Base-by-base conservation (phyloP, 2,797 vertebrate genomes). In the Dryobates pubescens region DNA sequence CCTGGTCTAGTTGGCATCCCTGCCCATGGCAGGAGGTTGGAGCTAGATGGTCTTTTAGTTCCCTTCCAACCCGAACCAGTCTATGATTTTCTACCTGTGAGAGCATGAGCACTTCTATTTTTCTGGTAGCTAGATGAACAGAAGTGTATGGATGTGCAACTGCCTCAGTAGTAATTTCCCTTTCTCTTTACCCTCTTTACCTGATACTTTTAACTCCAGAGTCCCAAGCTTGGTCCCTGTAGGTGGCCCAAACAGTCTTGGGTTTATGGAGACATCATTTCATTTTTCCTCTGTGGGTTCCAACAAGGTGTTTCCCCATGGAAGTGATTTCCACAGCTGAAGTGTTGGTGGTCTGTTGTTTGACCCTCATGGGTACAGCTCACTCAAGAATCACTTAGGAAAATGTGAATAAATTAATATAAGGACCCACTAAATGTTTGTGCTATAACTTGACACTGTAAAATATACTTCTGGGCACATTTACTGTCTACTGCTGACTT, bases 381-480 rank as follows among this genome's bases (percentile, higher is more conserved):
- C 26, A 81, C 59, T 62, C 1, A 1, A 87, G 26, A 69, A 86
- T 77, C 18, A 49, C 43, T 5, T 47, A 51, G 10, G 53, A 75
- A 95, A 89, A 89, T 30, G 5, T 71, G 62, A 90, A 92, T 87
- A 80, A 62, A 68, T 69, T 78, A 61, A 47, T 19, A 34, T 59
- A 18, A 80, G 24, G 71, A 76, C 4, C 2, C 41, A 41, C 29
- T 24, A 70, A 88, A 75, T 49, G 4, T 76, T 78, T 67, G 34
- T 86, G 16, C 27, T 59, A 54, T 64, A 57, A 74, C 18, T 67
- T 82, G 63, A 56, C 59, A 58, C 26, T 70, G 29, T n/a, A 81
- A 67, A 88, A 67, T 19, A 4, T 65, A 62, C 36, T 80, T 82
- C 22, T 1, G 18, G 23, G 7, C 61, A 67, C 6, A 23, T 81